Evolutionary conservation across 2,888 invertebrate genomes (phyloP).

Genomic region (Cinara cedri): DNA sequence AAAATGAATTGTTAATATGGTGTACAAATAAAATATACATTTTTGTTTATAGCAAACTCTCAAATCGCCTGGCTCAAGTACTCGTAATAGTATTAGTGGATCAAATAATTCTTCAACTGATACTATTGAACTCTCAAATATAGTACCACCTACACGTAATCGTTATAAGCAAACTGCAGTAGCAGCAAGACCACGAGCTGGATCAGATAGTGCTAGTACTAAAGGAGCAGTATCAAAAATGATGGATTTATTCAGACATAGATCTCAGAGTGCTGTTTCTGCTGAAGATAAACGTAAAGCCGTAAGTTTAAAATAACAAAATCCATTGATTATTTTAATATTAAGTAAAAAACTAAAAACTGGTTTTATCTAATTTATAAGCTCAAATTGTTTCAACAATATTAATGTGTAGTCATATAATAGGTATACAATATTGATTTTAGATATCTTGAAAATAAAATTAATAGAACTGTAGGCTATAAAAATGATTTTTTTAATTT

Average conservation of each 20-base stretch:
- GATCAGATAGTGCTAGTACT: slow-evolving; percentile 59
- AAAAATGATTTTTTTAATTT: too few relatives aligned
- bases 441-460: too few relatives aligned
- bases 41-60: slow-evolving; percentile 65
- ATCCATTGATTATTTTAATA: too few relatives aligned
- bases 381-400: too few relatives aligned
- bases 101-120: slow-evolving; percentile 59
- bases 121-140: slow-evolving; percentile 53
- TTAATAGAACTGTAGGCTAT: too few relatives aligned
- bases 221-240: slow-evolving; percentile 83
- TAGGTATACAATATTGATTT: too few relatives aligned
- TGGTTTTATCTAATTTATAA: too few relatives aligned
- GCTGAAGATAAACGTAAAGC: slow-evolving; percentile 75
- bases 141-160: slow-evolving; percentile 55
- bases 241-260: slow-evolving; percentile 86
- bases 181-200: slow-evolving; percentile 60
- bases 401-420: too few relatives aligned
- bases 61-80: slow-evolving; percentile 64
- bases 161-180: slow-evolving; percentile 57
- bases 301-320: slow-evolving; percentile 65
- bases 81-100: slow-evolving; percentile 61
- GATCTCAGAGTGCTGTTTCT: slow-evolving; percentile 74
- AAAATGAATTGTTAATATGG: neutral
- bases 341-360: too few relatives aligned
- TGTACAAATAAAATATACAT: neutral